phyloP scores from a whole-genome alignment of 2,797 vertebrate genomes.

The Sarcophilus harrisii region DNA sequence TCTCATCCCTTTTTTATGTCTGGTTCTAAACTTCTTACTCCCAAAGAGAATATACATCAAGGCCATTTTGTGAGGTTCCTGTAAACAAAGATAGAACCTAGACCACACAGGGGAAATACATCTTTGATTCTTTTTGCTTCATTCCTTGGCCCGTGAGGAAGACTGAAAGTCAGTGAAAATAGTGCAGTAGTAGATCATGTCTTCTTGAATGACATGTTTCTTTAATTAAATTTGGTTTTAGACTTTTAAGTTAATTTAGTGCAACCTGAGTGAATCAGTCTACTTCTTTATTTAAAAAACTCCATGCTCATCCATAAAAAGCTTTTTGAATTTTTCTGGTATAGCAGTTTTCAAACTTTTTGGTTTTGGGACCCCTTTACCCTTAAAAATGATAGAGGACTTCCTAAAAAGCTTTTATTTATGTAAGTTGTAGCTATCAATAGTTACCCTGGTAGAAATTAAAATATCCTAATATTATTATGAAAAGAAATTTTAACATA shows the following conservation, averaged over 20 bases:
- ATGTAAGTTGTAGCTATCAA: neutral
- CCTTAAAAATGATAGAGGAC: neutral
- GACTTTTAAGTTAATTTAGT: slow-evolving; percentile 35
- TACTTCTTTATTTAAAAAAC: slow-evolving; percentile 33
- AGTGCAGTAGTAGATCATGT: neutral
- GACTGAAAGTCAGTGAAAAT: neutral
- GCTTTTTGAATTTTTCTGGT: neutral
- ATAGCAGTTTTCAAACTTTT: neutral
- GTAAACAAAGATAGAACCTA: neutral
- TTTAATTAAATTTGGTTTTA: neutral
- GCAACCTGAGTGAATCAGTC: neutral
- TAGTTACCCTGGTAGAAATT: neutral
- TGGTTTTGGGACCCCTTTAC: neutral
- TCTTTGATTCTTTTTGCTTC: neutral
- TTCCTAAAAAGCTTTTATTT: neutral
- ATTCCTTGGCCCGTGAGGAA: neutral
- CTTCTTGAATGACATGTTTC: neutral
- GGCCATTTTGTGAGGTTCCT: neutral
- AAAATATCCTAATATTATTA: neutral
- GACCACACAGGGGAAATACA: neutral
- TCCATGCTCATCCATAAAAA: slow-evolving; percentile 7
- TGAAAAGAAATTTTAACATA: neutral
- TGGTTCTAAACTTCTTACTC: neutral
- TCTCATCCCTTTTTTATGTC: neutral
- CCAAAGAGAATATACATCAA: neutral